A percentile compares a stretch with the other conserved stretches of the same genome.
Evolutionary conservation across 2,113 vertebrate genomes (phyloP).

Genomic region (Nibea coibor): DNA sequence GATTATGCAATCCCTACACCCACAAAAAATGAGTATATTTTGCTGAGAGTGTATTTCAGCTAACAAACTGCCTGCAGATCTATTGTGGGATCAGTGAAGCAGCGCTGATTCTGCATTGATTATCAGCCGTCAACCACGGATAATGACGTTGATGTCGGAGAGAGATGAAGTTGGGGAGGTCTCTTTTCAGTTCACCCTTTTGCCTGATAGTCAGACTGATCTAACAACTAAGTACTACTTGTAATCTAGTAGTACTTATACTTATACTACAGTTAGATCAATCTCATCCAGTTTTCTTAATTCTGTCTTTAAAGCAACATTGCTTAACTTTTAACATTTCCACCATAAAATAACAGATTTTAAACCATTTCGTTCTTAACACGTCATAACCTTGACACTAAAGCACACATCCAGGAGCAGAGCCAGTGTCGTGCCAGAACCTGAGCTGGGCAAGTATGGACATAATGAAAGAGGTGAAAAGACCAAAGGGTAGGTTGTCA

Average conservation of each 20-base stretch:
- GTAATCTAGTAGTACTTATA: too few relatives aligned
- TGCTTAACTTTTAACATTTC: too few relatives aligned
- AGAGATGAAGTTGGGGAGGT: background rate
- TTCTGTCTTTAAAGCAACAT: background rate
- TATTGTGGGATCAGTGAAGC: background rate
- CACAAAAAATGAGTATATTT: background rate
- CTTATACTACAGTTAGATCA: too few relatives aligned
- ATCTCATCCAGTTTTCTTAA: background rate
- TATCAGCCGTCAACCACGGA: background rate
- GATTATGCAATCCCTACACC: conserved; percentile 26
- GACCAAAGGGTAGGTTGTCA: too few relatives aligned
- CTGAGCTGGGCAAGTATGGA: too few relatives aligned
- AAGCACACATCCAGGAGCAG: too few relatives aligned
- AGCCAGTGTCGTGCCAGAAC: too few relatives aligned
- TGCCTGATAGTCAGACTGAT: background rate
- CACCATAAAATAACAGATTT: too few relatives aligned
- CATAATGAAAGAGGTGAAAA: too few relatives aligned
- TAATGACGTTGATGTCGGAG: background rate
- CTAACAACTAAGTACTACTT: background rate
- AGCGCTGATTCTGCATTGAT: background rate
- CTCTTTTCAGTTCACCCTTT: background rate
- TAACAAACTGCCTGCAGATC: background rate
- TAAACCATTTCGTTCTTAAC: too few relatives aligned
- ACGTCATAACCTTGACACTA: too few relatives aligned
- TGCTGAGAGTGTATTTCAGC: conserved; percentile 1